phyloP scores from a whole-genome alignment of 2,113 vertebrate genomes.

The Carassius auratus region DNA sequence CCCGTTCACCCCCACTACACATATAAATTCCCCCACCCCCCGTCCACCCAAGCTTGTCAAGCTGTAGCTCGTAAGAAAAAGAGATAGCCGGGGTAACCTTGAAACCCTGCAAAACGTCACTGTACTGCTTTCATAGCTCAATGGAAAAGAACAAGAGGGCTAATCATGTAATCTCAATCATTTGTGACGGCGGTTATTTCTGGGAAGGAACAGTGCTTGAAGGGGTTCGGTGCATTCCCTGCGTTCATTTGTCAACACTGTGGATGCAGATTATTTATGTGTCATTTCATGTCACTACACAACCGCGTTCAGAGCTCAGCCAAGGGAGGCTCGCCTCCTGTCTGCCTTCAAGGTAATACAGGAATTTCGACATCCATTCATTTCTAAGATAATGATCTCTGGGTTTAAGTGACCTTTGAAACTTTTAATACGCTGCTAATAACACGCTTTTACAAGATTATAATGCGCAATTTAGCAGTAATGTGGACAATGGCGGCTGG shows the following conservation, averaged over 20 bases:
- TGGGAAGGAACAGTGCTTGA: conserved; percentile 22
- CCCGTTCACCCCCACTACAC: conserved; percentile 30
- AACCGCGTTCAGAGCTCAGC: conserved; percentile 33
- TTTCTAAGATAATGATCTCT: conserved; percentile 25
- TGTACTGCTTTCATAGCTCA: conserved; percentile 67
- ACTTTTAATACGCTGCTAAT: conserved; percentile 29
- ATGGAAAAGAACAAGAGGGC: conserved; percentile 48
- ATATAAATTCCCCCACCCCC: conserved; percentile 18
- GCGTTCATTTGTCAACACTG: conserved; percentile 51
- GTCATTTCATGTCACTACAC: conserved; percentile 45
- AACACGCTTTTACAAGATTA: neutral
- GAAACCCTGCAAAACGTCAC: conserved; percentile 61
- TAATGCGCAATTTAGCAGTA: neutral
- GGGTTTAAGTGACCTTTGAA: conserved; percentile 24
- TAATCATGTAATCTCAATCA: conserved; percentile 57
- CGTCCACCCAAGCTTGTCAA: conserved; percentile 47
- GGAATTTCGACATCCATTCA: conserved; percentile 22
- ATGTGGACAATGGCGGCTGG: conserved; percentile 2
- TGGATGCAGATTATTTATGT: conserved; percentile 55
- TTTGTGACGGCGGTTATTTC: conserved; percentile 52
- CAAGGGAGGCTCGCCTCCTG: conserved; percentile 14
- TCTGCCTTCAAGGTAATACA: conserved; percentile 30
- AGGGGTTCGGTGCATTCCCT: conserved; percentile 30
- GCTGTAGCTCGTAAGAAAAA: conserved; percentile 32
- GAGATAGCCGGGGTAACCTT: conserved; percentile 50